Evolutionary conservation across 2,113 vertebrate genomes (phyloP).

Genomic region (Chinchilla lanigera): DNA sequence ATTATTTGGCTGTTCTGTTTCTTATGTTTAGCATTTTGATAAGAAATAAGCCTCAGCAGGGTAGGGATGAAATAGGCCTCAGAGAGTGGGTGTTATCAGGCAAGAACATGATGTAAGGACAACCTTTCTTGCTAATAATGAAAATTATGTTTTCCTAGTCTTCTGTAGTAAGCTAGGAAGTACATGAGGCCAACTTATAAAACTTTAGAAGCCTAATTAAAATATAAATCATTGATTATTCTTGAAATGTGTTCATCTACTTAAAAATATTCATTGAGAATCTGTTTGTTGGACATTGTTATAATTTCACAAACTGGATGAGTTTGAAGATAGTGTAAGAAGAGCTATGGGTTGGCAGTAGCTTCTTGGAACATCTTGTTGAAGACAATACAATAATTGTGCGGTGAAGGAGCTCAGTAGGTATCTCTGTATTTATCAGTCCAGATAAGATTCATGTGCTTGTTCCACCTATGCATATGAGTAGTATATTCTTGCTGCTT

Average conservation of each 20-base stretch:
- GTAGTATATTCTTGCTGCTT: background rate
- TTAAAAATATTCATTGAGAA: slow-evolving; percentile 51
- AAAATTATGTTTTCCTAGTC: background rate
- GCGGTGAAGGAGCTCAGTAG: background rate
- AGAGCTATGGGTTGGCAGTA: background rate
- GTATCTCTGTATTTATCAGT: background rate
- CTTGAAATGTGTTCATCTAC: slow-evolving; percentile 8
- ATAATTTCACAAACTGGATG: background rate
- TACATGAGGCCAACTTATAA: background rate
- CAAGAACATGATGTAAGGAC: background rate
- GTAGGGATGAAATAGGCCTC: background rate
- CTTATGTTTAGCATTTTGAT: background rate
- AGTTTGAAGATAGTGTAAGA: slow-evolving; percentile 2
- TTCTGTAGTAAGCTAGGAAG: background rate
- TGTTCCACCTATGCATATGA: background rate
- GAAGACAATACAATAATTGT: slow-evolving; percentile 29
- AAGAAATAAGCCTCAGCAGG: background rate
- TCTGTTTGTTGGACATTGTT: background rate
- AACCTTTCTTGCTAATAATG: background rate
- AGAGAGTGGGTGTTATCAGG: background rate
- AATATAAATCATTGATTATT: slow-evolving; percentile 22
- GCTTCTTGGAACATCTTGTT: background rate
- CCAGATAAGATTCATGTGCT: background rate
- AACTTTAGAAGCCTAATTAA: slow-evolving; percentile 32
- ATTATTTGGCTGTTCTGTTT: slow-evolving; percentile 24